Conservation (phyloP, 2,888 invertebrate species). For the Nycteola revayana region DNA sequence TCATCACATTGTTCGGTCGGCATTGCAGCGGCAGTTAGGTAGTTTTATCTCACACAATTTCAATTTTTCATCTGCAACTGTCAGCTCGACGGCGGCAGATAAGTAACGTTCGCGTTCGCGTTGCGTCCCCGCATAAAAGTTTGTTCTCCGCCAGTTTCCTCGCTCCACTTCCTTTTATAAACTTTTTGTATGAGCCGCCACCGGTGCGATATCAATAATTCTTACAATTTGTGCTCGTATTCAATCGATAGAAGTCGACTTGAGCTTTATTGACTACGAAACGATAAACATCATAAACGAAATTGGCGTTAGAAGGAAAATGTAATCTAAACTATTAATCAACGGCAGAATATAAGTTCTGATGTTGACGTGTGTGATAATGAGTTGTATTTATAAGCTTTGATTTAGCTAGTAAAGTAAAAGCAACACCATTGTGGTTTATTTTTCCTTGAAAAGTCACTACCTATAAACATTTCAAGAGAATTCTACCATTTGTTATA, state of each 20-base stretch:
- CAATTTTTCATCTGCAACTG: conserved; percentile 82
- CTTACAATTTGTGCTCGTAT: conserved; percentile 63
- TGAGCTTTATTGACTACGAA: conserved; percentile 36
- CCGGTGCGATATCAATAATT: conserved; percentile 72
- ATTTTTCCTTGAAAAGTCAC: too few relatives aligned
- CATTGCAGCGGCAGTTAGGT: conserved; percentile 70
- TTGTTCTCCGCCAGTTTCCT: conserved; percentile 75
- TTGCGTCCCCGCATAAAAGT: conserved; percentile 70
- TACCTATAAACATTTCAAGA: too few relatives aligned
- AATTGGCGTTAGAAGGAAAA: conserved; percentile 23
- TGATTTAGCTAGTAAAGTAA: conserved; percentile 25
- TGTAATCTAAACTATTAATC: conserved; percentile 33
- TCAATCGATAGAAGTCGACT: conserved; percentile 47
- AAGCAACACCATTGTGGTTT: too few relatives aligned
- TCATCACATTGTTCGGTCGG: conserved; percentile 67
- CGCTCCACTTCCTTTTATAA: conserved; percentile 77
- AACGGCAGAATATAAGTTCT: conserved; percentile 16
- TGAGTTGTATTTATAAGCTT: conserved; percentile 17
- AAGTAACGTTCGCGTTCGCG: conserved; percentile 72
- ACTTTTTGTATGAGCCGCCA: conserved; percentile 70
- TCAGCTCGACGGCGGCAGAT: conserved; percentile 76
- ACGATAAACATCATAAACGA: conserved; percentile 36
- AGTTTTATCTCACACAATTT: conserved; percentile 82
- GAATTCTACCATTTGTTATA: too few relatives aligned
- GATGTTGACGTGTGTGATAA: conserved; percentile 28